Evolutionary conservation across 2,797 vertebrate species (phyloP), one percentile per base, ranked within the genome.

Genomic region (Channa striata): DNA sequence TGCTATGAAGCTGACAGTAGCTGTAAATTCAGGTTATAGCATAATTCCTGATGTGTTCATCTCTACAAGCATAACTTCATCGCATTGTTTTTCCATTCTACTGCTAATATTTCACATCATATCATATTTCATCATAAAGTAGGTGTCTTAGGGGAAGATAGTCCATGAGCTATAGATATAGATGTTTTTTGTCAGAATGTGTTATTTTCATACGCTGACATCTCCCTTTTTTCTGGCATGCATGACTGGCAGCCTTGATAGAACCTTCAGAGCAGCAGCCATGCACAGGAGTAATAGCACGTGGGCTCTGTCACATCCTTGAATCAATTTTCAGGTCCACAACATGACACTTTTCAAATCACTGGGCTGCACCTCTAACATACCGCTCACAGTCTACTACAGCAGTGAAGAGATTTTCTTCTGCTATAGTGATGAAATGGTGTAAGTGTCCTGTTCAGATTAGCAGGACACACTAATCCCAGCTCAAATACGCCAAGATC

Each of bases 251-350:
- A 76, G 74, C 63, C 77, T 82, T 19, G 8, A 77, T 66, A 46
- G 66, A 58, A 75, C 67, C 80, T 82, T 63, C 19, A 54, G 49
- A 54, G 44, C 59, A 42, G 60, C 80, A 74, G 74, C 47, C 51
- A 47, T 14, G 50, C 54, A 25, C 57, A 48, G 59, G 70, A 83
- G 46, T 72, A 61, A 81, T 76, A 47, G 56, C 71, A 80, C 53
- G 5, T 21, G 30, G 21, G 43, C 66, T 62, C 50, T 53, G 50
- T 69, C 53, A 47, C 44, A n/a, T 72, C 66, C 83, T 73, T 65
- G 57, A 77, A 86, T 79, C 81, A 79, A 75, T 85, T 75, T 60
- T 44, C 63, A 60, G 42, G 47, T 78, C 74, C 34, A 34, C 21
- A 16, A 56, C 47, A 36, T 60, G 67, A 71, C 67, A 52, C 52